Evolutionary conservation across 64 coral and sea anemone species (phyloP).

Genomic region (Acropora tenuis): DNA sequence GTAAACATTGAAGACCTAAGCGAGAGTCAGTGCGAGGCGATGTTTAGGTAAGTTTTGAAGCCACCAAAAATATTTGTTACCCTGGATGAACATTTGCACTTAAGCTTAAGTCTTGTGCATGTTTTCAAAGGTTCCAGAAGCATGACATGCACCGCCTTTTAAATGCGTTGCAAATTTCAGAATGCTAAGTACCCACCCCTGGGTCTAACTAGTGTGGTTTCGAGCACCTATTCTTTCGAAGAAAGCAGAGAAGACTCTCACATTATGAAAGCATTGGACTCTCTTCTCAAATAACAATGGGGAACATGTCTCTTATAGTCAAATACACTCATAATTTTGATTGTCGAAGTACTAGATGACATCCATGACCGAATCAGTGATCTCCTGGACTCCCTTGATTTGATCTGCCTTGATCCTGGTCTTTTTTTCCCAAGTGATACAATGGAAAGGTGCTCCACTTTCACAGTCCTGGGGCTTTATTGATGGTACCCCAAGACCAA

Average conservation of each 20-base stretch:
- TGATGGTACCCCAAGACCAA: not conserved
- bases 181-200: not conserved
- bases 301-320: too few species aligned
- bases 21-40: conserved; percentile 24
- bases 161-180: conserved; percentile 11
- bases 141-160: conserved; percentile 7
- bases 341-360: not conserved
- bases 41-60: conserved; percentile 24
- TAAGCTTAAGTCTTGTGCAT: not conserved
- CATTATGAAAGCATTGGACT: not conserved
- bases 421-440: not conserved
- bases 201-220: too few species aligned
- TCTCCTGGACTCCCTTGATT: not conserved
- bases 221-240: too few species aligned
- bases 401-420: too few species aligned
- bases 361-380: not conserved
- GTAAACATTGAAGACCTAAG: conserved; percentile 37
- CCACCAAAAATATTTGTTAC: not conserved
- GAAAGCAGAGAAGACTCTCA: too few species aligned
- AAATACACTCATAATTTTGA: too few species aligned
- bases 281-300: too few species aligned
- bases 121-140: conserved; percentile 41
- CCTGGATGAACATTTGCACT: not conserved
- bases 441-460: not conserved
- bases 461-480: not conserved